Conservation (phyloP, 2,113 vertebrate species). For the Pedionomus torquatus region DNA sequence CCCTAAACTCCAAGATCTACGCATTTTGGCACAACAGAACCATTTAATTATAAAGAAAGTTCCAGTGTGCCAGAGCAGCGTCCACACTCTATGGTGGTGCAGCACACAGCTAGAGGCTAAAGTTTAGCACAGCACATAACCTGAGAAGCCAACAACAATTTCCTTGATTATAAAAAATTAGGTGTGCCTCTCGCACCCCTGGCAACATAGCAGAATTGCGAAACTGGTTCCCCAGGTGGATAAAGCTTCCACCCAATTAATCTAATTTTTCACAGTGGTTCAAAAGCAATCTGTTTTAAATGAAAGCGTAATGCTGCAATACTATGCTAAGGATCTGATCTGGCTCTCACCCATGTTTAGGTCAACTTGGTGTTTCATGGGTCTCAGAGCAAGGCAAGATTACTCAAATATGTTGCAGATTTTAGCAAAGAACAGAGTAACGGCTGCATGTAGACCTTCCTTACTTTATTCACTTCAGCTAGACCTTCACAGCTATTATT, state of each 20-base stretch:
- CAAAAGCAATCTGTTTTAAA: slow-evolving; percentile 18
- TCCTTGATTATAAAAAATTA: background rate
- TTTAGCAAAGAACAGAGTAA: background rate
- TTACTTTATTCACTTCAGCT: background rate
- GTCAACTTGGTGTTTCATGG: background rate
- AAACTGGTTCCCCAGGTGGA: background rate
- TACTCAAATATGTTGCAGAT: background rate
- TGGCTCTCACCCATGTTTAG: background rate
- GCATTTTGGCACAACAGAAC: background rate
- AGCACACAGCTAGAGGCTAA: background rate
- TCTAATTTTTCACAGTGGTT: background rate
- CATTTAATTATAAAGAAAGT: background rate
- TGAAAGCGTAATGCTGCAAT: background rate
- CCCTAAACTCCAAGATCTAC: background rate
- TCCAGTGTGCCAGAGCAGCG: background rate
- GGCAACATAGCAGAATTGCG: background rate
- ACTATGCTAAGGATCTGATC: background rate
- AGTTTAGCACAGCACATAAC: background rate
- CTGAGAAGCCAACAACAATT: background rate
- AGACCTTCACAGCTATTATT: background rate
- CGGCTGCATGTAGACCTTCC: background rate
- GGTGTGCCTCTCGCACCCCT: background rate
- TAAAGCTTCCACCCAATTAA: background rate
- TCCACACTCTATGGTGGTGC: background rate
- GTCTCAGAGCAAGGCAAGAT: background rate